phyloP scores from a whole-genome alignment of 2,797 vertebrate species.

The Hippoglossus hippoglossus region DNA sequence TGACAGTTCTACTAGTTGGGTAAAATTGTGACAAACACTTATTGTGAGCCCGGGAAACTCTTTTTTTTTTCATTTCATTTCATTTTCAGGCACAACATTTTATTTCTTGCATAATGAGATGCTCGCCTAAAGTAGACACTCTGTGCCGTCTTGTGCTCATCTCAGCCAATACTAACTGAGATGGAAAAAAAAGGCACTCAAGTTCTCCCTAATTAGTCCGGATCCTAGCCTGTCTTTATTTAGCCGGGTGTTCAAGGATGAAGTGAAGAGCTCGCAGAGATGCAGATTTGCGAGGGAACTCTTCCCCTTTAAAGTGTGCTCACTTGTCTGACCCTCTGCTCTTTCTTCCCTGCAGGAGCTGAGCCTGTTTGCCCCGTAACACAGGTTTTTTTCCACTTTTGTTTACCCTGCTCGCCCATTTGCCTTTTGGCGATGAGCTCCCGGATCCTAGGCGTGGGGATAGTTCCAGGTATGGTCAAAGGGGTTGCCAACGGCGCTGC shows the following conservation, averaged over 20 bases:
- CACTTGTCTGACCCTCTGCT: no score
- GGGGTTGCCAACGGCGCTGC: no score
- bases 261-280: background rate
- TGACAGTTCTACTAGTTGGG: constrained; percentile 42
- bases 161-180: background rate
- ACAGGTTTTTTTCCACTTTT: no score
- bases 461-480: no score
- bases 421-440: no score
- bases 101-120: constrained; percentile 26
- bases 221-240: background rate
- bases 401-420: no score
- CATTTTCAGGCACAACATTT: constrained; percentile 33
- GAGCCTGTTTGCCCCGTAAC: no score
- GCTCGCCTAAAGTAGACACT: background rate
- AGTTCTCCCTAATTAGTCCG: constrained; percentile 13
- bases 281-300: background rate
- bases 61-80: background rate
- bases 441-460: no score
- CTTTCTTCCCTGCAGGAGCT: no score
- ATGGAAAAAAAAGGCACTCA: constrained; percentile 25
- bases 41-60: constrained; percentile 28
- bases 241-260: constrained; percentile 10
- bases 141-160: constrained; percentile 27
- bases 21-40: constrained; percentile 54
- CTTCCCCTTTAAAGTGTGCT: background rate